These are phyloP conservation scores for Xenentodon cancila DNA, from an alignment of 2,797 vertebrate genomes.

Conservation along the genomic window DNA sequence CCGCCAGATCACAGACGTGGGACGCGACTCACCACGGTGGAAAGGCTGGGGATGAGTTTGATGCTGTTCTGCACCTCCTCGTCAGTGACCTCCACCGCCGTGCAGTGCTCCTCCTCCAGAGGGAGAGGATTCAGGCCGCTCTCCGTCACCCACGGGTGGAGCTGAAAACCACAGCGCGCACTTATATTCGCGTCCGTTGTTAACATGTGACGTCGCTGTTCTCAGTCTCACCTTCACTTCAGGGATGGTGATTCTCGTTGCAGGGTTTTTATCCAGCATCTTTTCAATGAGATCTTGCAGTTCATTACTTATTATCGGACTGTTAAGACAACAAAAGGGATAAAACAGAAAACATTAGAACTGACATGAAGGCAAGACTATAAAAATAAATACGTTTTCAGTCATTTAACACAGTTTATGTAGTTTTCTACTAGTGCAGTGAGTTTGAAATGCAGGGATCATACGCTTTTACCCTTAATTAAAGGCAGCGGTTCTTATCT, in stretches of 20 bases:
- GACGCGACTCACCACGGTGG: conserved; percentile 86
- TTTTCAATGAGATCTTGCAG: conserved; percentile 87
- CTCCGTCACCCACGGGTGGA: conserved; percentile 90
- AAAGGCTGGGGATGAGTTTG: conserved; percentile 92
- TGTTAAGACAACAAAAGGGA: conserved; percentile 47
- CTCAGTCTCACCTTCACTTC: conserved; percentile 87
- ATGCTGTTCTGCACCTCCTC: conserved; percentile 96
- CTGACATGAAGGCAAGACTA: too few species aligned
- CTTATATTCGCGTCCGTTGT: neutral
- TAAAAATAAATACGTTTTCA: too few species aligned
- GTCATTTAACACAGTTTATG: too few species aligned
- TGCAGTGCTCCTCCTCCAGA: conserved; percentile 95
- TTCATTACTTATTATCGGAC: conserved; percentile 82
- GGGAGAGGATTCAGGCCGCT: conserved; percentile 84
- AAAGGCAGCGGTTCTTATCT: too few species aligned
- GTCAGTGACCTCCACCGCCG: conserved; percentile 91
- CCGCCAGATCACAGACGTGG: neutral
- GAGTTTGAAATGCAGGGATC: too few species aligned
- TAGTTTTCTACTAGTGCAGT: too few species aligned
- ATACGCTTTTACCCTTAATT: too few species aligned
- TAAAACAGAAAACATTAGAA: neutral
- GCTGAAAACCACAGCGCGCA: conserved; percentile 63
- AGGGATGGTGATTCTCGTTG: conserved; percentile 90
- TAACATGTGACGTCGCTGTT: neutral
- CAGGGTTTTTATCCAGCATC: conserved; percentile 94